Evolutionary conservation across 1,140 invertebrate species (phyloP).

Genomic region (Brachionus manjavacas): DNA sequence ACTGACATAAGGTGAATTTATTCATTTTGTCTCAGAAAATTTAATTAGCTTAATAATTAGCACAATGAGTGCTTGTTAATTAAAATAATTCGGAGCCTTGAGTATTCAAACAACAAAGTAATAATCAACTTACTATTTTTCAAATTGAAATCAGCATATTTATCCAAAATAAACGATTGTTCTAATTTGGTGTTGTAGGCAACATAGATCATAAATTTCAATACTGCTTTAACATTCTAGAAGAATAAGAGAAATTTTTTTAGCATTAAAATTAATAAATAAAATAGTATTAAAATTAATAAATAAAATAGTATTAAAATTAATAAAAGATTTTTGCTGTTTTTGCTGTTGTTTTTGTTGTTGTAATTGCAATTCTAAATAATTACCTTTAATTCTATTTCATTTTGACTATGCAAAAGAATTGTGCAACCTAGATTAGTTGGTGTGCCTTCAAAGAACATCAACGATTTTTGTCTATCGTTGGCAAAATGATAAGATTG

Average conservation of each 20-base stretch:
- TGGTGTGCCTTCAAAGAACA: slow-evolving; percentile 87
- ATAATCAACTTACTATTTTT: slow-evolving; percentile 66
- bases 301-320: background rate
- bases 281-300: background rate
- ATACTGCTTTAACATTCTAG: slow-evolving; percentile 61
- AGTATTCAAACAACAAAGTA: background rate
- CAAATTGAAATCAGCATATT: slow-evolving; percentile 74
- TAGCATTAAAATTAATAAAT: background rate
- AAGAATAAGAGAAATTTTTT: background rate
- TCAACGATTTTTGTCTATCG: slow-evolving; percentile 71
- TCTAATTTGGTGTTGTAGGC: slow-evolving; percentile 87
- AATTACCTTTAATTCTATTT: slow-evolving; percentile 66
- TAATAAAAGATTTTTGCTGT: background rate
- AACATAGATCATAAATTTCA: slow-evolving; percentile 73
- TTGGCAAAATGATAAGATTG: slow-evolving; percentile 57
- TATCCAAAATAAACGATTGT: slow-evolving; percentile 80
- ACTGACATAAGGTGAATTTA: background rate
- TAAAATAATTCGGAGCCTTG: no score
- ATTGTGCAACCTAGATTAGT: slow-evolving; percentile 82
- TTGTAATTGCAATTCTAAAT: no score
- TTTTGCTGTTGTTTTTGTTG: background rate
- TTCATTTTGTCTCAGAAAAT: no score
- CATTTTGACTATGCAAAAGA: slow-evolving; percentile 71
- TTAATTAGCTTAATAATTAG: no score
- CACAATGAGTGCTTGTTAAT: no score